These are phyloP conservation scores for Bryconaethiops microstoma DNA, from an alignment of 2,797 vertebrate species.

Conservation along the genomic window DNA sequence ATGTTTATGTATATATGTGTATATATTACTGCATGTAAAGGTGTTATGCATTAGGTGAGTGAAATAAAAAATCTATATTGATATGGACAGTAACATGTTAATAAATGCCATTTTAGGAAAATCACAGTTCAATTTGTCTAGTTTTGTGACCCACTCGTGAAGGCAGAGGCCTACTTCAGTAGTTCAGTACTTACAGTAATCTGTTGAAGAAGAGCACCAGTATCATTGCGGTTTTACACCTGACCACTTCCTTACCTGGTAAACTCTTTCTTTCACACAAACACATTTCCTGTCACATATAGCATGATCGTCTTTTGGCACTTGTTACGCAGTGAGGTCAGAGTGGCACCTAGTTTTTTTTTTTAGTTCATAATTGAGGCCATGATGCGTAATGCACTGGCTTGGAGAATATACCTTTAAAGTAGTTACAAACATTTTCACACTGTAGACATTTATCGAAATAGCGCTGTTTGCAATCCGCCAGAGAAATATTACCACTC, in stretches of 20 bases:
- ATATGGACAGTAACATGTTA: not conserved
- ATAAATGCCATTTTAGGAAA: not conserved
- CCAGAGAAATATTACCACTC: not conserved
- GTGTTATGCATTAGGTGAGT: not conserved
- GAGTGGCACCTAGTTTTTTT: not conserved
- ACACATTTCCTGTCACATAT: constrained; percentile 46
- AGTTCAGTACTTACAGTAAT: not conserved
- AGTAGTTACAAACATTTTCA: too few species aligned
- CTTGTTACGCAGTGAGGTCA: not conserved
- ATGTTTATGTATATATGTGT: not conserved
- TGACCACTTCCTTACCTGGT: constrained; percentile 56
- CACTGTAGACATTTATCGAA: not conserved
- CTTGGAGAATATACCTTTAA: too few species aligned
- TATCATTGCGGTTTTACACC: constrained; percentile 43
- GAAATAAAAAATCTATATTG: not conserved
- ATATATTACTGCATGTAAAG: not conserved
- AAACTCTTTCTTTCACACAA: constrained; percentile 6
- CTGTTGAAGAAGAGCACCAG: not conserved
- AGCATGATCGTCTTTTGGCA: constrained; percentile 29
- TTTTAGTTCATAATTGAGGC: too few species aligned
- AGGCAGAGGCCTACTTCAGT: not conserved
- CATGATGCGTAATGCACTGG: too few species aligned
- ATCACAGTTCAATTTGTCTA: too few species aligned
- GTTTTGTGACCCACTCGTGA: not conserved
- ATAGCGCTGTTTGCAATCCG: not conserved